Base-by-base conservation (phyloP, 2,888 invertebrate genomes). In the Desoria tigrina region DNA sequence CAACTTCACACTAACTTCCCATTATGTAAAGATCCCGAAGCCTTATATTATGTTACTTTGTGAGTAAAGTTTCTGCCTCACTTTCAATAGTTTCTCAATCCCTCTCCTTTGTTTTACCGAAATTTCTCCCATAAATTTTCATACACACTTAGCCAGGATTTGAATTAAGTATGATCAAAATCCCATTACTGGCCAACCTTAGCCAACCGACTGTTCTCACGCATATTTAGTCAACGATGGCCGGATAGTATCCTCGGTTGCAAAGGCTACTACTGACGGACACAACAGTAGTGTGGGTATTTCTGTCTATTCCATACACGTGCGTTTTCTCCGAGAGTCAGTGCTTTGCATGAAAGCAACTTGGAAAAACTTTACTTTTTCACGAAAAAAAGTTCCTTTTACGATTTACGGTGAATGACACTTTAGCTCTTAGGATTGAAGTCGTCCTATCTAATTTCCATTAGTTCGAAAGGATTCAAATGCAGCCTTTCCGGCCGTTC, bases 141-240 rank as follows among this genome's bases (percentile, higher is more conserved):
- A 21, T 45, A 45, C 45, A 18, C 16, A 16, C 21, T 4, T 45
- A 16, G 6, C 21, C 26, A 23, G 23, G 6, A 7, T 51, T 18
- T 51, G 51, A 51, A 51, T 51, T 51, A 56, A 42, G 23, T 45
- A 68, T 68, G 68, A 68, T 68, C 68, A 68, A 68, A 65, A 63
- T 65, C 64, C 65, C 68, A 65, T 65, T 65, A 65, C 61, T 61
- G 57, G 61, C 65, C 28, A 32, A 55, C 32, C 55, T 45, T 42
- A 64, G 32, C 54, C 61, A 61, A 65, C 57, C 51, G 60, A 61
- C 57, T 64, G 59, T 61, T 65, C 60, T 59, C 59, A 60, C 67
- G 67, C 67, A 67, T 63, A 67, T 63, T 67, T 67, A 37, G 54
- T 54, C 60, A 62, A 62, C 53, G 27, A 63, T 50, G 37, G 53